Evolutionary conservation across 2,888 invertebrate genomes (phyloP), one percentile per base, ranked within the genome.

Genomic region (Schrankia costaestrigalis): DNA sequence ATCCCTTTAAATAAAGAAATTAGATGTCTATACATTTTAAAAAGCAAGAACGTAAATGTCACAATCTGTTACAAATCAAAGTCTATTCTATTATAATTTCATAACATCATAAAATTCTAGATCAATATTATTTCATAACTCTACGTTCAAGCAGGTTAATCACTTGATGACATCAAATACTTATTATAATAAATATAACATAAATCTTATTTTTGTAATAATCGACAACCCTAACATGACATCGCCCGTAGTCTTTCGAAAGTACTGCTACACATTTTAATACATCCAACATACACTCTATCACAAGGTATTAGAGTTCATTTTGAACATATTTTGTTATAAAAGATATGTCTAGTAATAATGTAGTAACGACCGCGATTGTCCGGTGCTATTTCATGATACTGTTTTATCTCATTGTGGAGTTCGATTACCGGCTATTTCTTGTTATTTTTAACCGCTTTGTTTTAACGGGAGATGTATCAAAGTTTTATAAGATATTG

Each of bases 361-460:
- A 66, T 59, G 59, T 53, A 57, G 63, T 71, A 77, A 74, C 66
- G 68, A 66, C 68, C 58, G 59, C 56, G 45, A 64, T 65, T 66
- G 68, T 65, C 52, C 58, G 61, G 56, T 59, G 60, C 71, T 73
- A 72, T 70, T 71, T 67, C 59, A 57, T 62, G 68, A 63, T 70
- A 71, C 65, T 57, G 65, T 62, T 63, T 66, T 56, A 59, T 56
- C 50, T 44, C 47, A 43, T 35, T 58, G 51, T 46, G 55, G 35
- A 38, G 45, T 57, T 58, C 46, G 58, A 54, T 58, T 58, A 56
- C 56, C 21, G 47, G 47, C 26, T 39, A 46, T 30, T 40, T 46
- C 39, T 41, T 57, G 43, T 57, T 46, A 54, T 57, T 54, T 55
- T 53, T 49, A 50, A 54, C 44, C 39, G 45, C 41, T 45, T 43